These are phyloP conservation scores for Kryphioiulus occultus DNA, from an alignment of 2,888 invertebrate genomes.

Conservation along the genomic window DNA sequence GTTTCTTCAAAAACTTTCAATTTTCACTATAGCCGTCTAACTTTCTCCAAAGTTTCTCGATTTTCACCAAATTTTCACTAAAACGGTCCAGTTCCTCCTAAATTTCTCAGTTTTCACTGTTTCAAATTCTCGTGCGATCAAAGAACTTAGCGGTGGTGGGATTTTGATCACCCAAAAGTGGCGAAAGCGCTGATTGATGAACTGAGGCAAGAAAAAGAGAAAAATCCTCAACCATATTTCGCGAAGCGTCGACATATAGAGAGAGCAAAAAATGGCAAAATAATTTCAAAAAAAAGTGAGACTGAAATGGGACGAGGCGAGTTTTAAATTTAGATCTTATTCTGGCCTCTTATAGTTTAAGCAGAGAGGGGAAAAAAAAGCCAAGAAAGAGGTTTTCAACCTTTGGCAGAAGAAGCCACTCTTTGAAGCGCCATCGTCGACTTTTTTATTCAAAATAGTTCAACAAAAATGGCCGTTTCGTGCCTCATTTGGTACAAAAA, in stretches of 20 bases:
- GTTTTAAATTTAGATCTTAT: neutral
- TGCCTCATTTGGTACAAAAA: too few species aligned
- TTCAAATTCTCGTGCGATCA: too few species aligned
- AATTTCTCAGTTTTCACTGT: too few species aligned
- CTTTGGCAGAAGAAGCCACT: neutral
- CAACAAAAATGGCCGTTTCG: too few species aligned
- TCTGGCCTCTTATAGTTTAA: neutral
- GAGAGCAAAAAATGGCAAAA: neutral
- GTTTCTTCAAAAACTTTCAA: too few species aligned
- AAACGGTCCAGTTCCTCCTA: too few species aligned
- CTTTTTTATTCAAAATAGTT: too few species aligned
- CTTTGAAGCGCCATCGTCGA: neutral
- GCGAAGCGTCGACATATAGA: neutral
- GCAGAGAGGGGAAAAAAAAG: neutral
- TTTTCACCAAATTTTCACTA: too few species aligned
- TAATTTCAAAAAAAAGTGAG: neutral
- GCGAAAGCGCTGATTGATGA: neutral
- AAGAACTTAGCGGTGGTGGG: too few species aligned
- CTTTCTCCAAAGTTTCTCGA: too few species aligned
- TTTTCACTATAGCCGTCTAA: too few species aligned
- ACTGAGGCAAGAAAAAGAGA: neutral
- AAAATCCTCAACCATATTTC: neutral
- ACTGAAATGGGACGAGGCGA: neutral
- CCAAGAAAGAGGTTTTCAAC: neutral
- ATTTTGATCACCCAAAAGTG: neutral